phyloP scores from a whole-genome alignment of 2,888 invertebrate genomes.

The Plemyria rubiginata region DNA sequence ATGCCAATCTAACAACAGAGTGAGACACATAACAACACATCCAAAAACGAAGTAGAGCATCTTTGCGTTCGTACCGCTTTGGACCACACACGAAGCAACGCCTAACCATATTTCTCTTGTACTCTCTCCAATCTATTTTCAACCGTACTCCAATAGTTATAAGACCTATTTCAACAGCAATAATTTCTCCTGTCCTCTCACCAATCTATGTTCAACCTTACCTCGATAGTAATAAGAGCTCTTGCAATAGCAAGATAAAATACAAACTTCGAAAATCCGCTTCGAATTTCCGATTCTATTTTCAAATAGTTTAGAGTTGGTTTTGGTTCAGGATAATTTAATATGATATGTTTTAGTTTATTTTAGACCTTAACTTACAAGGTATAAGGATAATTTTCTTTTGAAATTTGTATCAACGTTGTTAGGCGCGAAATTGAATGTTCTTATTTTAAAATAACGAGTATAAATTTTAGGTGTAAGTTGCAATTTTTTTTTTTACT shows the following conservation, averaged over 20 bases:
- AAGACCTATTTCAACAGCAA: conserved; percentile 18
- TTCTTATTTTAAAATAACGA: conserved; percentile 60
- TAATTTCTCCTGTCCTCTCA: no score
- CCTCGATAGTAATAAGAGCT: conserved; percentile 3
- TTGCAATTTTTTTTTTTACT: conserved; percentile 36
- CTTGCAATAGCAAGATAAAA: conserved; percentile 3
- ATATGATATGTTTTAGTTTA: not conserved
- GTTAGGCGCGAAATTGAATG: conserved; percentile 44
- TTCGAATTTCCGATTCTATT: conserved; percentile 29
- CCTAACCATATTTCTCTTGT: conserved; percentile 43
- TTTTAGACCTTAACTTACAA: not conserved
- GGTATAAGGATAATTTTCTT: conserved; percentile 14
- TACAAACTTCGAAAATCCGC: conserved; percentile 4
- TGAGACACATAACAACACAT: not conserved
- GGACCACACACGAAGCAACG: conserved; percentile 57
- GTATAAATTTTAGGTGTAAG: conserved; percentile 57
- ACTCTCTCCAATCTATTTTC: conserved; percentile 24
- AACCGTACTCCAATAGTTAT: conserved; percentile 23
- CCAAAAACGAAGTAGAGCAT: conserved; percentile 43
- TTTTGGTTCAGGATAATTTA: conserved; percentile 21
- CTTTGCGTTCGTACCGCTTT: conserved; percentile 35
- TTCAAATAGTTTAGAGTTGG: conserved; percentile 2
- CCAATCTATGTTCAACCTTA: conserved; percentile 35
- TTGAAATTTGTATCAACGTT: conserved; percentile 11
- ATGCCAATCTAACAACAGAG: conserved; percentile 11